Base-by-base conservation (phyloP, 2,888 invertebrate genomes). In the Lepeophtheirus nordmannii region DNA sequence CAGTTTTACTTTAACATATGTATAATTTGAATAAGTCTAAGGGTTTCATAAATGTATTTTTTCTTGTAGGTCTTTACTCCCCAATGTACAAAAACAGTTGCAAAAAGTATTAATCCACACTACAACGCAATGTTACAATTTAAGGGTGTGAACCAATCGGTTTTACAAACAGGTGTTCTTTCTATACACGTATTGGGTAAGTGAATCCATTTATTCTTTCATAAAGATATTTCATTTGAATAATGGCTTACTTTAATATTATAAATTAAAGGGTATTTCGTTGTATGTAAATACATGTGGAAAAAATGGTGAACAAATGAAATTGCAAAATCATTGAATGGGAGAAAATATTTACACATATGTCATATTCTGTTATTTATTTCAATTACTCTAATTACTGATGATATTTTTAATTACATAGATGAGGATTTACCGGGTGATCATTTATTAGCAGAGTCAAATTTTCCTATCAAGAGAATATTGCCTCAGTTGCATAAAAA, bases 401-500 rank as follows among this genome's bases (percentile, higher is more conserved):
- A 30, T 30, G 7, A 30, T 46, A n/a, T 46, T 46, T 46, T 46
- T 8, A n/a, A n/a, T 46, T 17, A n/a, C 8, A n/a, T 23, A 66
- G 66, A 66, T 53, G 66, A 66, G 39, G 66, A 66, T 40, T 38
- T 66, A 1, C 38, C 60, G 20, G 66, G 66, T 17, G 66, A 66
- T 61, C 59, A 66, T 60, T 20, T 66, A 20, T 61, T 66, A 23
- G 66, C 60, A 1, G 66, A 66, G 46, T 30, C 66, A 10, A 66
- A 10, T 10, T 58, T 66, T n/a, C 20, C 58, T 20, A 58, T 66
- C 8, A 38, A 38, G 38, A 66, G 58, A 46, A 58, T 60, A 14
- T 58, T 66, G 20, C 66, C 66, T 61, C 66, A 66, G 41, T 11
- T 64, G 64, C 64, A 66, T 22, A 66, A 66, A 53, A 58, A 66